Evolutionary conservation across 2,113 vertebrate genomes (phyloP), one percentile per base, ranked within the genome.

Genomic region (Lycaon pictus): DNA sequence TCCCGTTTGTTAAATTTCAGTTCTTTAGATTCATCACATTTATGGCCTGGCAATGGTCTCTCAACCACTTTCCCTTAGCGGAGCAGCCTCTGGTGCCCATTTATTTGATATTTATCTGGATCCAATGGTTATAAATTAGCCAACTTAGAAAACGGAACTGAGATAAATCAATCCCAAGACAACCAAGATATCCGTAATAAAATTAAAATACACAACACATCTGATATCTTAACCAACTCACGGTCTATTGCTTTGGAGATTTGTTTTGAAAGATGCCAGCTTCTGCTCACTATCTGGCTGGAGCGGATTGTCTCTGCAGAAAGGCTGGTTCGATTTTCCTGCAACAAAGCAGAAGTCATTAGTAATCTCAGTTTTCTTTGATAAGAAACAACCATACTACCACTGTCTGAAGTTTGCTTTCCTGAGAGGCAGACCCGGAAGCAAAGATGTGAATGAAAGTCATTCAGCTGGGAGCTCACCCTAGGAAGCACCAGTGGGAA

Each of bases 181-280:
- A 87, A 72, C 6, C 43, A 93, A 92, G 22, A 63, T 51, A 84
- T 69, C 43, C 2, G 0, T 65, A 97, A 97, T 74, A 89, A 76
- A 95, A 96, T 95, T 95, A 90, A 98, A 98, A 98, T 80, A 15
- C 35, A 32, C 55, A 11, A 6, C 84, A 86, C 0, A 0, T 94
- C 84, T 72, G 67, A 81, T 92, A 97, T 95, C 93, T 96, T 94
- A 96, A 93, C 1, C 77, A 97, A 93, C 80, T 86, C 35, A 43
- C 35, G 11, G 62, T 72, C 97, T 91, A 35, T 1, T 2, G 58
- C 62, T 96, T 96, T 82, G 76, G 56, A 62, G n/a, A 81, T 96
- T 76, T 90, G 62, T 69, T 10, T 35, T 94, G 72, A 87, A 69
- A 58, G 48, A 84, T 2, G 6, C 35, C 17, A 37, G 71, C 48